Base-by-base conservation (phyloP, 2,797 vertebrate genomes). In the Percopsis omiscomaycus region DNA sequence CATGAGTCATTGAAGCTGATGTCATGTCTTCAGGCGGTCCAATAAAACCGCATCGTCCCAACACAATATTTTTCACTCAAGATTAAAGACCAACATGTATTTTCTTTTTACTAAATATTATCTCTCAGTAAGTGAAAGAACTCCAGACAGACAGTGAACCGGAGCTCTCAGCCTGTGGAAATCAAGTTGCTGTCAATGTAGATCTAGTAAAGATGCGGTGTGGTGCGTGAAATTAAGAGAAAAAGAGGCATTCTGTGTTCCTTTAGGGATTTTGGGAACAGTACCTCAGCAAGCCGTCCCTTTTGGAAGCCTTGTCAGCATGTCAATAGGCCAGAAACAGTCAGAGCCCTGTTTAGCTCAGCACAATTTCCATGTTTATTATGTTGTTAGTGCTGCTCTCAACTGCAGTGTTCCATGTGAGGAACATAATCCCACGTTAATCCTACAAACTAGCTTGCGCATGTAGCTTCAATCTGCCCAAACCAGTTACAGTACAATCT, bases 251-350 rank as follows among this genome's bases (percentile, higher is more conserved):
- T 72, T 81, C 29, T 72, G 66, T 30, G n/a, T 64, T 48, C 53
- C 28, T 63, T 37, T 28, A 3, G 4, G 42, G 47, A 32, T 48
- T n/a, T 75, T 27, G 59, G 71, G 61, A 67, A 66, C 55, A 48
- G 57, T 74, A 72, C 80, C 46, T 47, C 64, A 61, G 82, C 60
- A 61, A 68, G 58, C 55, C 42, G 58, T 78, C 32, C 61, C 55
- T 55, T 50, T 71, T 63, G 76, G 62, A 71, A 29, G 76, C 75
- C 47, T 63, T n/a, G 84, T 88, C 88, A 86, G 86, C 82, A 68
- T 9, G 62, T 68, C 65, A 59, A 44, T 59, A 66, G 56, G 73
- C 82, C 86, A 83, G 66, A 70, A 84, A 81, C 74, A 76, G 68
- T 57, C 69, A 2, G 63, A 52, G 60, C 60, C 71, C 50, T 54